Base-by-base conservation (phyloP, 2,113 vertebrate genomes). In the Pterophyllum scalare region DNA sequence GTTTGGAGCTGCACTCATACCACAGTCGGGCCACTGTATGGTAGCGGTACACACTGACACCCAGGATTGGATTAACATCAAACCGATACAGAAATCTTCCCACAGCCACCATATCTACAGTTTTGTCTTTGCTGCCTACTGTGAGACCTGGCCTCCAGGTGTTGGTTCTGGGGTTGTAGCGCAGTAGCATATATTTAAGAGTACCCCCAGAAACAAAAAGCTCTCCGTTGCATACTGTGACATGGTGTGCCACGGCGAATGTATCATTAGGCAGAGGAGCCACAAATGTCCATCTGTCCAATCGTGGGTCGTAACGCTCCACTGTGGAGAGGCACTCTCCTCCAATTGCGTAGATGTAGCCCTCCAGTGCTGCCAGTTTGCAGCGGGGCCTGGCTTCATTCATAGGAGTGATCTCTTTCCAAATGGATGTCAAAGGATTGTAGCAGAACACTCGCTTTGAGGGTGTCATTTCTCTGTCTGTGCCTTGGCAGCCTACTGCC, bases 381-480 rank as follows among this genome's bases (percentile, higher is more conserved):
- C 98, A 99, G 85, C 94, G 96, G 0, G 97, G 98, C 82, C 98
- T 95, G 1, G 97, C 97, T 89, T 98, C 96, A 83, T 97, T 97
- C 93, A 99, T 93, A 0, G 97, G 95, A 52, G 96, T 93, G 91
- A 98, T 96, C 93, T 99, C 97, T 58, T 94, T 97, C 98, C 98
- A 99, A 94, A 96, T 96, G 65, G 92, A 91, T 0, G 97, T 98
- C 81, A 97, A 56, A 0, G 98, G 98, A 90, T 99, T 97, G 86
- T 97, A 99, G 95, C 97, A 98, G 95, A 98, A 97, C 87, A 98
- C 97, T 0, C 94, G 96, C 76, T 94, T 96, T 81, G 98, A 98
- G 2, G 97, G 96, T 28, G 83, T 95, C 84, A 93, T 93, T 2
- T 57, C 82, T 46, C 19, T 72, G 31, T 94, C 94, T 0, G 13